Evolutionary conservation across 2,797 vertebrate genomes (phyloP).

Genomic region (Carduelis carduelis): DNA sequence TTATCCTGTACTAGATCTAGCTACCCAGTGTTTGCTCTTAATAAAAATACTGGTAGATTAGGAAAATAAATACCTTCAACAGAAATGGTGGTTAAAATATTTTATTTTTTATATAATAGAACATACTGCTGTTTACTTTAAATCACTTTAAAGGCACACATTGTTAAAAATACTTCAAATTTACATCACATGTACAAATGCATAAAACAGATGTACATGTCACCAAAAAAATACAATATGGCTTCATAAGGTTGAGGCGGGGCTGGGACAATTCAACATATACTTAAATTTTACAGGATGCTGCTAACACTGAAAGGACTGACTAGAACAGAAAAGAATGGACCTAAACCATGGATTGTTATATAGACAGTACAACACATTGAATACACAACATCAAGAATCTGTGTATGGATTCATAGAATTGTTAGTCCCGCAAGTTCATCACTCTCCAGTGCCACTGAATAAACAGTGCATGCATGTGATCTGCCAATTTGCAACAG

Average conservation of each 20-base stretch:
- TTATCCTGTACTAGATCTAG: neutral
- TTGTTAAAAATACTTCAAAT: conserved; percentile 64
- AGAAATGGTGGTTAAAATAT: conserved; percentile 58
- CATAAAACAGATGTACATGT: conserved; percentile 61
- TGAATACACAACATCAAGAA: neutral
- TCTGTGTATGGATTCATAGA: neutral
- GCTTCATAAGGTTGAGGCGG: conserved; percentile 47
- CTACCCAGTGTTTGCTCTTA: neutral
- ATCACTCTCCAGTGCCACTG: conserved; percentile 8
- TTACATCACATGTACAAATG: conserved; percentile 63
- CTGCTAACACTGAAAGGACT: conserved; percentile 33
- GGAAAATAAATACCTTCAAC: conserved; percentile 42
- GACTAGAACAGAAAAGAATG: conserved; percentile 9
- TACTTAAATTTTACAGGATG: conserved; percentile 33
- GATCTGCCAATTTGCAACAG: neutral
- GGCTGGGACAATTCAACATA: conserved; percentile 40
- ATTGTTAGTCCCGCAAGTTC: conserved; percentile 11
- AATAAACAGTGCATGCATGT: neutral
- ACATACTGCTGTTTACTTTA: conserved; percentile 66
- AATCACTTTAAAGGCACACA: conserved; percentile 70
- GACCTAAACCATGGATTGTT: neutral
- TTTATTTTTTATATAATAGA: conserved; percentile 70
- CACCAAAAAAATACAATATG: conserved; percentile 65
- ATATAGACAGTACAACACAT: neutral
- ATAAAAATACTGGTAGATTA: neutral